A percentile compares a stretch with the other conserved stretches of the same genome.
Conservation (phyloP, 2,888 invertebrate species). For the Gastrophysa polygoni region DNA sequence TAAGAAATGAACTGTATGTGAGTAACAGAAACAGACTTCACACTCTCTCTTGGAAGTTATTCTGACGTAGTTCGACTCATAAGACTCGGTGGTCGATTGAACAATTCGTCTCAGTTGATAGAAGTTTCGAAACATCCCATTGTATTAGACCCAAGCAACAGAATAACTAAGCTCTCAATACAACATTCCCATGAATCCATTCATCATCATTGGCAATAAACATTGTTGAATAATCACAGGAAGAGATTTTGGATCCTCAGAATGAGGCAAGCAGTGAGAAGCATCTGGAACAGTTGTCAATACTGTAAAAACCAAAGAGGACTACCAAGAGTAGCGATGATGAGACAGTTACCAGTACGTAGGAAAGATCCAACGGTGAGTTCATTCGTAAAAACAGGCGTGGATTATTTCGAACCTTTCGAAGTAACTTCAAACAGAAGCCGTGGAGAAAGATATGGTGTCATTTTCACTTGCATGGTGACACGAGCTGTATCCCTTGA, state of each 20-base stretch:
- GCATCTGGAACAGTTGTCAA: background rate
- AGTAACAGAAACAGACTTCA: background rate
- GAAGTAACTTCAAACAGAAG: background rate
- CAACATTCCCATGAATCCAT: slow-evolving; percentile 5
- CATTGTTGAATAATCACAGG: too few relatives aligned
- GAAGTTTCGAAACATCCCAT: background rate
- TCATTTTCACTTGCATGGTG: background rate
- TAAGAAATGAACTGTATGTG: background rate
- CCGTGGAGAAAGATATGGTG: background rate
- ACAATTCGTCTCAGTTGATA: too few relatives aligned
- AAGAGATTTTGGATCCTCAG: background rate
- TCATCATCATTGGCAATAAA: background rate
- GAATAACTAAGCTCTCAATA: background rate
- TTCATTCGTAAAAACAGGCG: background rate
- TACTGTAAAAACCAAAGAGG: background rate
- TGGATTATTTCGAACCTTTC: background rate
- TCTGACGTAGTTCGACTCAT: too few relatives aligned
- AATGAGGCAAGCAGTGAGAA: background rate
- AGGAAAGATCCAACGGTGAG: background rate
- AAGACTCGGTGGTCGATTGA: too few relatives aligned
- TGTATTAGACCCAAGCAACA: background rate
- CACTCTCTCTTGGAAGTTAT: background rate
- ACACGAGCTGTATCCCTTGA: background rate
- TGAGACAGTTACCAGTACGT: background rate
- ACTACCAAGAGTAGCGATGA: background rate